phyloP scores from a whole-genome alignment of 2,113 vertebrate genomes.

The Protobothrops mucrosquamatus region DNA sequence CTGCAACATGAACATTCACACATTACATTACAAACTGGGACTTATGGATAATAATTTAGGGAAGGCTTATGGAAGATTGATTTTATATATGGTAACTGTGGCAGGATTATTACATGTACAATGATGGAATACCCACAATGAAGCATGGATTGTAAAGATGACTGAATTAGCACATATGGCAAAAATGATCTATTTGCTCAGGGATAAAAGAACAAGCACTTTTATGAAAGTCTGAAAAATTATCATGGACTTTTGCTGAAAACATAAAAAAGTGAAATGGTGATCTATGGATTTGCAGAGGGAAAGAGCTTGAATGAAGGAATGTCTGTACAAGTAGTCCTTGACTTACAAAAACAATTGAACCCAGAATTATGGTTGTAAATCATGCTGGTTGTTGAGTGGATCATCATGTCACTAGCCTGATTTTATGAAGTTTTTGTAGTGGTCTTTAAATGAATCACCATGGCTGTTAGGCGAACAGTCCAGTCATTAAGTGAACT shows the following conservation, averaged over 20 bases:
- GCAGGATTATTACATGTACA: neutral
- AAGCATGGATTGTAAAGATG: neutral
- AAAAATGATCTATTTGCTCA: neutral
- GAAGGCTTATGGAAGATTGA: neutral
- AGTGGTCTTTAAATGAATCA: too few species aligned
- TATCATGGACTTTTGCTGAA: neutral
- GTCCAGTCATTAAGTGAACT: too few species aligned
- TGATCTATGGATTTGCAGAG: neutral
- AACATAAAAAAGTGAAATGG: neutral
- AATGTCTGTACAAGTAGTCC: neutral
- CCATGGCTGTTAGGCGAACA: too few species aligned
- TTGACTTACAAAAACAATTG: too few species aligned
- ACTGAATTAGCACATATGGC: neutral
- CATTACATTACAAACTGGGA: neutral
- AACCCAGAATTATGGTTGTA: too few species aligned
- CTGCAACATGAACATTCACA: neutral
- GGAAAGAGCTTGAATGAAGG: neutral
- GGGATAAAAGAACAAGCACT: neutral
- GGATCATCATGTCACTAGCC: too few species aligned
- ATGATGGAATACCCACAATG: neutral
- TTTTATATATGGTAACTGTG: neutral
- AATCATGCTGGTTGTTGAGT: too few species aligned
- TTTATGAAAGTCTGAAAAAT: neutral
- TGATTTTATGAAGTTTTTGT: too few species aligned
- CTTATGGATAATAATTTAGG: neutral